These are phyloP conservation scores for Trissolcus basalis DNA, from an alignment of 1,140 invertebrate species.

Conservation along the genomic window DNA sequence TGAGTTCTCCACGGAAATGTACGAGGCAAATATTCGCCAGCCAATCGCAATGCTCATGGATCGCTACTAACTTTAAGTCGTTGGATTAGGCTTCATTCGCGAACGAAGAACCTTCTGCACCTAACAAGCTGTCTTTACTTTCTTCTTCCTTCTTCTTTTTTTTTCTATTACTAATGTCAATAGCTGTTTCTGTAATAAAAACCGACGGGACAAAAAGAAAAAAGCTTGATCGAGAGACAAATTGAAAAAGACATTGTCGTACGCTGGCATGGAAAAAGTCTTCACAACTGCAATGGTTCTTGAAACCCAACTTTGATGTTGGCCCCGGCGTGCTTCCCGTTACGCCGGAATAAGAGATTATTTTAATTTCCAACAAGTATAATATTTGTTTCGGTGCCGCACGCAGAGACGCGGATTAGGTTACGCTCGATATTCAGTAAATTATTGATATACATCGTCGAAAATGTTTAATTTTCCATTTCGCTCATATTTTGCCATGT, in stretches of 20 bases:
- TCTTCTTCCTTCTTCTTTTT: slow-evolving; percentile 4
- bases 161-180: slow-evolving; percentile 8
- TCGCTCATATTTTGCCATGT: too few species aligned
- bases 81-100: slow-evolving; percentile 46
- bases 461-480: too few species aligned
- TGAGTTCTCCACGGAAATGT: slow-evolving; percentile 62
- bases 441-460: too few species aligned
- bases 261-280: not conserved
- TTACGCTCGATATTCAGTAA: too few species aligned
- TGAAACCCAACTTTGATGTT: too few species aligned
- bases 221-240: slow-evolving; percentile 18
- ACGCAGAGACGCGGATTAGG: too few species aligned
- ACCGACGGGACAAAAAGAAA: slow-evolving; percentile 21
- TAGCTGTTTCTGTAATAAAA: slow-evolving; percentile 13
- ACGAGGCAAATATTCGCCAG: slow-evolving; percentile 66
- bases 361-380: too few species aligned
- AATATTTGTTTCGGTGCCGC: too few species aligned
- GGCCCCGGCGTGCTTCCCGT: too few species aligned
- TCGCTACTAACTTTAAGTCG: slow-evolving; percentile 55
- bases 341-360: too few species aligned
- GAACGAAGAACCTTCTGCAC: slow-evolving; percentile 27
- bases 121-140: slow-evolving; percentile 35
- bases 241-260: slow-evolving; percentile 20
- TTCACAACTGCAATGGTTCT: too few species aligned
- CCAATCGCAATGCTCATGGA: slow-evolving; percentile 61